Evolutionary conservation across 2,888 invertebrate genomes (phyloP).

Genomic region (Netelia inedita): DNA sequence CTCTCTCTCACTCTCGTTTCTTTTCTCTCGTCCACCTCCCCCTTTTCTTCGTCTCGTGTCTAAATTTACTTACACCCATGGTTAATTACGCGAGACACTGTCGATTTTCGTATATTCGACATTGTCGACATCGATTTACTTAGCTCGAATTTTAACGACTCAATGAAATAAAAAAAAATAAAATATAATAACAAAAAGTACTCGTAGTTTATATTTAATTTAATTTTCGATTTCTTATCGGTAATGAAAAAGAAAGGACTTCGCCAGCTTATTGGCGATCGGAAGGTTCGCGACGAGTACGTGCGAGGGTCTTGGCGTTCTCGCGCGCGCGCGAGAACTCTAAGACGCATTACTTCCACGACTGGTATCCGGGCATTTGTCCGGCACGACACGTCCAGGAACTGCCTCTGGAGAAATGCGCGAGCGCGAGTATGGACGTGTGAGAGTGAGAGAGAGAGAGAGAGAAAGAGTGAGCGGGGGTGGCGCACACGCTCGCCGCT

Average conservation of each 20-base stretch:
- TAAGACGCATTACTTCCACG: constrained; percentile 84
- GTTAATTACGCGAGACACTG: no score
- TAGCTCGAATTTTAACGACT: not conserved
- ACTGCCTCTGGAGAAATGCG: constrained; percentile 74
- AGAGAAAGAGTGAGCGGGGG: constrained; percentile 60
- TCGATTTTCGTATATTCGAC: no score
- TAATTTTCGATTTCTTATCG: no score
- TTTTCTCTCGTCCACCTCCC: constrained; percentile 35
- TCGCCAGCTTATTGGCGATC: not conserved
- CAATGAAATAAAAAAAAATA: no score
- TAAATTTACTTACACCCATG: no score
- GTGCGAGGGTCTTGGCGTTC: constrained; percentile 18
- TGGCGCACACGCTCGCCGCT: constrained; percentile 63
- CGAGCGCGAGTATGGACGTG: constrained; percentile 55
- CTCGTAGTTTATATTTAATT: no score
- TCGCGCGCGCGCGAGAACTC: constrained; percentile 67
- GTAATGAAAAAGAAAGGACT: not conserved
- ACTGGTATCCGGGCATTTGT: constrained; percentile 85
- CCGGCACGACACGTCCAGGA: constrained; percentile 83
- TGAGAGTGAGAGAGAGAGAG: constrained; percentile 67
- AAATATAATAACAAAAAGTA: no score
- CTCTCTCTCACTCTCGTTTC: constrained; percentile 56
- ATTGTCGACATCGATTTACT: not conserved
- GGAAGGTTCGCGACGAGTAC: not conserved
- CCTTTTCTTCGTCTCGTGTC: not conserved